Evolutionary conservation across 2,888 invertebrate genomes (phyloP).

Genomic region (Anthophora plumipes): DNA sequence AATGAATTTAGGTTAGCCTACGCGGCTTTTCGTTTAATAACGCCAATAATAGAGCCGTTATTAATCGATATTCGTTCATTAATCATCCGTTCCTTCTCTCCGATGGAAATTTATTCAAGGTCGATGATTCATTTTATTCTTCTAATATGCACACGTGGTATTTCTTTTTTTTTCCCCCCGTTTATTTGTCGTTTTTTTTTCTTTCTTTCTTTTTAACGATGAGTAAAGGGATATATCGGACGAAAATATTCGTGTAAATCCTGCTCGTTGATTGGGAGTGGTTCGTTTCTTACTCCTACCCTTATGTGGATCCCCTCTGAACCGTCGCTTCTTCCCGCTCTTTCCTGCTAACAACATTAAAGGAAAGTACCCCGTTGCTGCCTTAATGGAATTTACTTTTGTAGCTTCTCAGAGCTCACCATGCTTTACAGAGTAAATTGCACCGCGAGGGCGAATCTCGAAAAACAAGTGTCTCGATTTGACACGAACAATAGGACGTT

Average conservation of each 20-base stretch:
- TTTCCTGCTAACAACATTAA: slow-evolving; percentile 72
- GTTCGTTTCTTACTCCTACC: slow-evolving; percentile 43
- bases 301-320: slow-evolving; percentile 10
- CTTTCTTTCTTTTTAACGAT: not conserved
- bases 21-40: not conserved
- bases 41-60: not conserved
- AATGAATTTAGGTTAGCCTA: slow-evolving; percentile 23
- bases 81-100: slow-evolving; percentile 8
- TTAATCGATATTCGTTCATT: not conserved
- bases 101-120: not conserved
- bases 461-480: slow-evolving; percentile 73
- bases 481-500: slow-evolving; percentile 40
- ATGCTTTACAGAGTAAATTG: slow-evolving; percentile 71
- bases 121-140: not conserved
- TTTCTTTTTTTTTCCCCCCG: not conserved
- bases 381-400: slow-evolving; percentile 80
- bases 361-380: slow-evolving; percentile 74
- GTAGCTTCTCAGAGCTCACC: slow-evolving; percentile 73
- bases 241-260: slow-evolving; percentile 66
- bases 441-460: slow-evolving; percentile 64
- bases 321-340: slow-evolving; percentile 41
- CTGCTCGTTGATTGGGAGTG: slow-evolving; percentile 54
- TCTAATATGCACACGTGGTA: no score
- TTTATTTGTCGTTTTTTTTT: no score
- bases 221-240: not conserved